These are phyloP conservation scores for Osmerus mordax DNA, from an alignment of 2,113 vertebrate species.

Conservation along the genomic window DNA sequence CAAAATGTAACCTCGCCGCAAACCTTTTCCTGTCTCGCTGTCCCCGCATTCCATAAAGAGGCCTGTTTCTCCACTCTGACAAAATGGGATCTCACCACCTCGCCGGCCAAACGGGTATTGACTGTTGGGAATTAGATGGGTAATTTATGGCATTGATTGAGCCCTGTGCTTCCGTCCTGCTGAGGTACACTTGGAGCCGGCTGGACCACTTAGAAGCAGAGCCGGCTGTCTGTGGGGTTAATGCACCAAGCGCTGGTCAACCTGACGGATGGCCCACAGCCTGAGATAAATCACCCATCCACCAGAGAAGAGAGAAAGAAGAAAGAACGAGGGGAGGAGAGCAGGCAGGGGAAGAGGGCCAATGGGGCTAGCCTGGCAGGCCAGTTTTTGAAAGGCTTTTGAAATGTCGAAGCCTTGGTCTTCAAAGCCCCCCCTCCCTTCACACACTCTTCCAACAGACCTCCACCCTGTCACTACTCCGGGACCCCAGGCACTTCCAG, in stretches of 20 bases:
- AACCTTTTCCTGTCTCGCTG: background rate
- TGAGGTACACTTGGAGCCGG: constrained; percentile 54
- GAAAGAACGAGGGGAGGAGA: constrained; percentile 41
- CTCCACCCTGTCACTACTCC: constrained; percentile 26
- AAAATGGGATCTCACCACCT: constrained; percentile 42
- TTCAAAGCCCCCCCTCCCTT: constrained; percentile 35
- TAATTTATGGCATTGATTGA: constrained; percentile 68
- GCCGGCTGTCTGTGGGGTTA: constrained; percentile 71
- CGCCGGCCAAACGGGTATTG: constrained; percentile 34
- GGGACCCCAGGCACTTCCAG: constrained; percentile 37
- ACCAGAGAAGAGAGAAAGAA: constrained; percentile 54
- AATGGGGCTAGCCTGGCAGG: constrained; percentile 41
- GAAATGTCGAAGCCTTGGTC: constrained; percentile 41
- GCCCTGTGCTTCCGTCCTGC: constrained; percentile 34
- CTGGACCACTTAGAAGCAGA: constrained; percentile 66
- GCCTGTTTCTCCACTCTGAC: constrained; percentile 21
- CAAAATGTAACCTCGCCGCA: constrained; percentile 32
- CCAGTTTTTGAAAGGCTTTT: constrained; percentile 49
- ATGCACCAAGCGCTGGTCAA: constrained; percentile 61
- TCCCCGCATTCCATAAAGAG: constrained; percentile 5
- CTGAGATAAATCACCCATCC: constrained; percentile 70
- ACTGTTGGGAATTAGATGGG: constrained; percentile 54
- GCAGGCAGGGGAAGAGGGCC: constrained; percentile 52
- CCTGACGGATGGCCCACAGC: constrained; percentile 68
- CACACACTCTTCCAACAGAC: constrained; percentile 22